Percentiles rank a stretch among this genome's conserved stretches.
phyloP scores from a whole-genome alignment of 2,113 vertebrate species.

The Gavialis gangeticus region DNA sequence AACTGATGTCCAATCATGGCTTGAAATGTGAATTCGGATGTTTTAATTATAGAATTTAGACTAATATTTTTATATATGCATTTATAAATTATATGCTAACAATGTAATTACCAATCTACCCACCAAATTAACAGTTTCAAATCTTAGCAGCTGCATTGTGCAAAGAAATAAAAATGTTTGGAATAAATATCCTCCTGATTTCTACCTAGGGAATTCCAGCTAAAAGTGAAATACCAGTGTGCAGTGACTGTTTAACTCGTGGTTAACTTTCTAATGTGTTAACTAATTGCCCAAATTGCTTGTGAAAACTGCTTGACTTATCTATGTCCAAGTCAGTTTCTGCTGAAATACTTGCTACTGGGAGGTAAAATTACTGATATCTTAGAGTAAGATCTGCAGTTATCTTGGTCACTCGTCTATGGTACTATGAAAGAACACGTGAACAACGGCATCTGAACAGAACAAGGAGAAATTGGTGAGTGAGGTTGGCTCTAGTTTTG shows the following conservation, averaged over 20 bases:
- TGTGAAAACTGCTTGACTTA: not conserved
- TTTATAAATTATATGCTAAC: conserved; percentile 49
- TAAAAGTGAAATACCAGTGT: not conserved
- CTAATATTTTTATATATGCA: too few relatives aligned
- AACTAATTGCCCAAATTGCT: not conserved
- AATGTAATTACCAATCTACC: conserved; percentile 73
- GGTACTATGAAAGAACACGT: accelerated
- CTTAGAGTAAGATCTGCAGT: accelerated
- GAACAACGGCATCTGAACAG: accelerated
- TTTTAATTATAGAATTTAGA: conserved; percentile 58
- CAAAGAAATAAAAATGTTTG: conserved; percentile 49
- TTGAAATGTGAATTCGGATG: conserved; percentile 71
- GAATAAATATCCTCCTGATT: conserved; percentile 7
- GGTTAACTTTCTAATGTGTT: not conserved
- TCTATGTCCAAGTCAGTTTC: not conserved
- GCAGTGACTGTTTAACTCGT: conserved; percentile 24
- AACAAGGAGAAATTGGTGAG: not conserved
- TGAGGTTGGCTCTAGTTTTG: not conserved
- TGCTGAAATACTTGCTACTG: not conserved
- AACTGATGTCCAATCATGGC: conserved; percentile 60
- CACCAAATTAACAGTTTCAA: conserved; percentile 66
- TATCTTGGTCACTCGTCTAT: accelerated
- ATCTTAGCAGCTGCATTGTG: conserved; percentile 52
- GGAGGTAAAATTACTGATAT: not conserved
- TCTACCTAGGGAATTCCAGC: conserved; percentile 1